These are phyloP conservation scores for Petrocephalus sullivani DNA, from an alignment of 2,797 vertebrate species.

Conservation along the genomic window DNA sequence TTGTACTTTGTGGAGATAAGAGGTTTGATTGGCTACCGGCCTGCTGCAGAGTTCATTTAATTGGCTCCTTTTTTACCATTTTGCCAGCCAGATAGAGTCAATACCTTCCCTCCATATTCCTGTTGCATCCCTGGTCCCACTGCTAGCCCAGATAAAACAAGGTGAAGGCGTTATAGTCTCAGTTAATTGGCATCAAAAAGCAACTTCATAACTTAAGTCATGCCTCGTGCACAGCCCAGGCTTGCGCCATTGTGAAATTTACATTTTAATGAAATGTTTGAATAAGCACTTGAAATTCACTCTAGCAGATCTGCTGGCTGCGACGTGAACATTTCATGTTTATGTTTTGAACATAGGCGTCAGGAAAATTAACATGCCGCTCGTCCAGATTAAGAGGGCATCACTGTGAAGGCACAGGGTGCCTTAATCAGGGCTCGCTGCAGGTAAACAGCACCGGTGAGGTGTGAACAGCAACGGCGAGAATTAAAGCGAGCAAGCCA, in stretches of 20 bases:
- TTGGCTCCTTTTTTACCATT: conserved; percentile 41
- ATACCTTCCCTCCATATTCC: conserved; percentile 49
- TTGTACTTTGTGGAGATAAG: conserved; percentile 67
- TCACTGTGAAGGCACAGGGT: conserved; percentile 69
- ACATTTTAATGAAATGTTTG: conserved; percentile 87
- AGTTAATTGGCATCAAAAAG: conserved; percentile 69
- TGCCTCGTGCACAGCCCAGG: conserved; percentile 73
- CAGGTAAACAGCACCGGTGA: conserved; percentile 68
- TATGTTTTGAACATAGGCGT: conserved; percentile 79
- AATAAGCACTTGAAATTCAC: conserved; percentile 81
- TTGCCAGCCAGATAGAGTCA: conserved; percentile 49
- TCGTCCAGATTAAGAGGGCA: conserved; percentile 70
- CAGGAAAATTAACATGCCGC: conserved; percentile 72
- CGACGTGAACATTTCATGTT: conserved; percentile 75
- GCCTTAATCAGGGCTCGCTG: conserved; percentile 65
- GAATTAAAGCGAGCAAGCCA: conserved; percentile 24
- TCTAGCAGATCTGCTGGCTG: conserved; percentile 66
- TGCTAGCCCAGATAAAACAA: conserved; percentile 65
- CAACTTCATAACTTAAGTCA: conserved; percentile 78
- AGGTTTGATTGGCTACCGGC: conserved; percentile 62
- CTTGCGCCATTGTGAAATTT: conserved; percentile 70
- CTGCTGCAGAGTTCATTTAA: conserved; percentile 54
- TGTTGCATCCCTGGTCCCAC: conserved; percentile 55
- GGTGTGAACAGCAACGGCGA: conserved; percentile 49
- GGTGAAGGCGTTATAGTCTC: conserved; percentile 60